Conservation (phyloP, 2,113 vertebrate species). For the Pogona vitticeps region DNA sequence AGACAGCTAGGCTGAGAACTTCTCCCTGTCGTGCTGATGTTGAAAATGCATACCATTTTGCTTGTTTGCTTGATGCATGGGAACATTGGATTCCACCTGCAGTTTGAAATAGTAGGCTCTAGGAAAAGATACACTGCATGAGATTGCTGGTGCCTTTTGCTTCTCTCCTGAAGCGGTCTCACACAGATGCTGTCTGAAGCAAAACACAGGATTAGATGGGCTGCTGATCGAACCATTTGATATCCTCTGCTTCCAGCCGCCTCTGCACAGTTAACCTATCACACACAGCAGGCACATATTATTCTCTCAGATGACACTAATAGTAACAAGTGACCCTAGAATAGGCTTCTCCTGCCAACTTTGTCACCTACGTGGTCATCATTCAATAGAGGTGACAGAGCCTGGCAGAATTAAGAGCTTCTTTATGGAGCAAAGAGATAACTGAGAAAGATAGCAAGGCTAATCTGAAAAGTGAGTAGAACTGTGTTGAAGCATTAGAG, state of each 20-base stretch:
- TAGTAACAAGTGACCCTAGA: slow-evolving; percentile 33
- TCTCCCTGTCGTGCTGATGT: too few species aligned
- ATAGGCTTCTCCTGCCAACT: slow-evolving; percentile 37
- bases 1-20: too few species aligned
- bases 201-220: neutral
- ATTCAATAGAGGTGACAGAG: slow-evolving; percentile 32
- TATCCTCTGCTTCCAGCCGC: neutral
- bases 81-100: neutral
- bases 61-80: neutral
- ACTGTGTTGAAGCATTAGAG: neutral
- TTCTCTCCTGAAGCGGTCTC: neutral
- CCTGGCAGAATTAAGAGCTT: slow-evolving; percentile 17
- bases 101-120: neutral
- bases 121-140: neutral
- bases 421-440: slow-evolving; percentile 12
- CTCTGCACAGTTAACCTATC: neutral
- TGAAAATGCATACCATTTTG: too few species aligned
- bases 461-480: slow-evolving; percentile 3
- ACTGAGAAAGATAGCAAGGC: slow-evolving; percentile 19
- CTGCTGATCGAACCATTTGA: neutral
- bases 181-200: neutral
- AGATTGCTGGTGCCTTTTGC: neutral
- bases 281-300: neutral
- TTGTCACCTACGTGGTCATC: slow-evolving; percentile 36
- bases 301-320: slow-evolving; percentile 34